These are phyloP conservation scores for Meles meles DNA, from an alignment of 2,113 vertebrate genomes.

Conservation along the genomic window DNA sequence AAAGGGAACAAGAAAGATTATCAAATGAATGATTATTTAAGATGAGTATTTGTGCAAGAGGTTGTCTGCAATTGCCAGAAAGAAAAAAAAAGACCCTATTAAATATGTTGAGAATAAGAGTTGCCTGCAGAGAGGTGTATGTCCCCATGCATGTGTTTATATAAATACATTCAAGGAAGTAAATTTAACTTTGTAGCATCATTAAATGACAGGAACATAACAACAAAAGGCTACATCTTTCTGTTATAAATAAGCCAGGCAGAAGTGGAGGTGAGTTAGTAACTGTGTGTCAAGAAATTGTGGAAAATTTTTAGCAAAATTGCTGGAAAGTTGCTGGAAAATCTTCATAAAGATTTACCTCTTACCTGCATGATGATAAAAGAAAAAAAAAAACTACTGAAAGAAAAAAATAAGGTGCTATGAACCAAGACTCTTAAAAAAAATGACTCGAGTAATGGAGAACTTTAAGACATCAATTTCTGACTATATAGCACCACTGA, in stretches of 20 bases:
- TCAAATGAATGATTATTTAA: conserved; percentile 13
- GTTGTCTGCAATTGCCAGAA: neutral
- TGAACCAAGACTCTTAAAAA: neutral
- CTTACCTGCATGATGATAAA: neutral
- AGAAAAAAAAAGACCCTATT: neutral
- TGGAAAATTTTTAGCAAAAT: neutral
- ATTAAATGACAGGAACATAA: neutral
- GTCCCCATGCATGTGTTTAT: neutral
- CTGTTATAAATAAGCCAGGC: neutral
- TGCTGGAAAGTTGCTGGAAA: neutral
- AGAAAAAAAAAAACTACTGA: neutral
- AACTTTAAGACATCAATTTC: neutral
- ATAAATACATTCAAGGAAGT: neutral
- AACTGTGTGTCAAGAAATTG: neutral
- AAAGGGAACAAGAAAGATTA: neutral
- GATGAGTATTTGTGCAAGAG: neutral
- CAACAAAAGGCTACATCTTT: neutral
- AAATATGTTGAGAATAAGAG: neutral
- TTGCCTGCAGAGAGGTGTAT: neutral
- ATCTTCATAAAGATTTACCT: neutral
- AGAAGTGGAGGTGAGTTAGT: neutral
- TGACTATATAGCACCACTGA: neutral
- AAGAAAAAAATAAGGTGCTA: neutral
- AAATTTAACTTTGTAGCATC: neutral
- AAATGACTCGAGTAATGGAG: neutral